Base-by-base conservation (phyloP, 2,797 vertebrate genomes). In the Chelmon rostratus region DNA sequence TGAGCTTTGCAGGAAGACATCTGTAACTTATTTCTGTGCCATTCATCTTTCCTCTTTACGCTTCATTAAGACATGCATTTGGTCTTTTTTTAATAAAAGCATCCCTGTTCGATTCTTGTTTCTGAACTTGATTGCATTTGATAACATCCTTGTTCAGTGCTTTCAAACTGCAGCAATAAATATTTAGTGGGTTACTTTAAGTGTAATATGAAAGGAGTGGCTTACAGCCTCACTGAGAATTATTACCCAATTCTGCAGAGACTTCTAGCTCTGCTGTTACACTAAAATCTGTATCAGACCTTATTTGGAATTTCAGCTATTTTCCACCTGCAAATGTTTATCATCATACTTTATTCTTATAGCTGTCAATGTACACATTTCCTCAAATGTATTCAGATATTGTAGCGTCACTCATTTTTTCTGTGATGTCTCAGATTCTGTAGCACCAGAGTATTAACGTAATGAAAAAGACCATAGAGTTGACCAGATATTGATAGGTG, bases 1-100 rank as follows among this genome's bases (percentile, higher is more conserved):
- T 73, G 62, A 91, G 82, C 89, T 93, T 89, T 72, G 56, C 47
- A 79, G 79, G 83, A 68, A 76, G 83, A 92, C 92, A 93, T 90
- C 85, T 94, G 84, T 62, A 90, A 88, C 76, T 84, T 84, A 47
- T 84, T 88, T 86, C 68, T 78, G 65, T 57, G 65, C 78, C 49
- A 75, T 84, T 85, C 77, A 91, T 50, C 73, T 82, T 80, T 73
- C 40, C 53, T 67, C 62, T 74, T 47, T 4, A 8, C 18, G n/a
- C 40, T 73, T 65, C 53, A 79, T 53, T 88, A 61, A 81, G 23
- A 79, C n/a, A 65, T 35, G 18, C 10, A 13, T 57, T 42, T n/a
- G 11, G n/a, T 31, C 25, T 80, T 67, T 50, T 13, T 31, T 6
- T 46, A 28, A 53, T 25, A 19, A 47, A 42, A 28, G 13, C 16